Evolutionary conservation across 2,888 invertebrate genomes (phyloP).

Genomic region (Timandra comae): DNA sequence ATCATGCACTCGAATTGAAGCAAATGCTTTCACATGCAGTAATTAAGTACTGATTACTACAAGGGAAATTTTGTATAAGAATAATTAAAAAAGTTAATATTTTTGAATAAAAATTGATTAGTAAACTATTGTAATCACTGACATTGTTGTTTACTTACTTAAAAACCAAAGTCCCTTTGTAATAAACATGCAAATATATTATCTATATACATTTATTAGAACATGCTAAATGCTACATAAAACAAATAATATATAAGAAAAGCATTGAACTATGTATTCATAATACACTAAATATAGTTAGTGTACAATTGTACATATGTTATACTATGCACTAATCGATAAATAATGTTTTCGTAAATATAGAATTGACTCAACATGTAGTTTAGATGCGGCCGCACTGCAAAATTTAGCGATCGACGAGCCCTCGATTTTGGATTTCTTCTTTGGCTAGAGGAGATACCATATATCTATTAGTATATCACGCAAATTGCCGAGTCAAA

Average conservation of each 20-base stretch:
- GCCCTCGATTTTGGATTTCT: slow-evolving; percentile 58
- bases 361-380: slow-evolving; percentile 63
- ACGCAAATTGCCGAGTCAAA: neutral
- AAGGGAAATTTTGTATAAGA: no score
- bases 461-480: slow-evolving; percentile 20
- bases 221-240: slow-evolving; percentile 2
- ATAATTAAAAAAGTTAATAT: no score
- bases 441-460: slow-evolving; percentile 60
- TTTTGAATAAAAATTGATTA: neutral
- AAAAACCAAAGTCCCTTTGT: neutral
- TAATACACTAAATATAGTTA: slow-evolving; percentile 4
- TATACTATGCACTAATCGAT: no score
- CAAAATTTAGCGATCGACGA: slow-evolving; percentile 36
- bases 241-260: slow-evolving; percentile 3
- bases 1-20: no score
- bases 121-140: slow-evolving; percentile 2
- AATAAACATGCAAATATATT: slow-evolving; percentile 8
- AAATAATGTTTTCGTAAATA: slow-evolving; percentile 23
- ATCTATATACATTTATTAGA: slow-evolving; percentile 1
- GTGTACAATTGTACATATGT: no score
- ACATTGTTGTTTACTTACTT: slow-evolving; percentile 13
- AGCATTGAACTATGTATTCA: no score
- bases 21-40: no score
- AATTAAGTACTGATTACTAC: no score
- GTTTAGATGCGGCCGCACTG: slow-evolving; percentile 48